These are phyloP conservation scores for Eidolon dupreanum DNA, from an alignment of 2,797 vertebrate species.

Conservation along the genomic window DNA sequence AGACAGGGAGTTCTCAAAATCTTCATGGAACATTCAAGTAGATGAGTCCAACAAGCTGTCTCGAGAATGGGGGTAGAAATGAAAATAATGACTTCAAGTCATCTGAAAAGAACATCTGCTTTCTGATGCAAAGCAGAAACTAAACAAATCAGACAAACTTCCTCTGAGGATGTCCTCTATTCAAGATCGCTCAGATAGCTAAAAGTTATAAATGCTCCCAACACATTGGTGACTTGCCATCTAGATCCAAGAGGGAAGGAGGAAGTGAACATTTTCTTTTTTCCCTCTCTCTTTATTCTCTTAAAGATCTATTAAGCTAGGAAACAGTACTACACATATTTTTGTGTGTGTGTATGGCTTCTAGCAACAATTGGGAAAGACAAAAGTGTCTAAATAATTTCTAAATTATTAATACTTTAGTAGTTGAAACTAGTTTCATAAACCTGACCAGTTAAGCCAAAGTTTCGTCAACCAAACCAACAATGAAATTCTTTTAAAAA, in stretches of 20 bases:
- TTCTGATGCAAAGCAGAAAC: neutral
- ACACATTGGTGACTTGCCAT: neutral
- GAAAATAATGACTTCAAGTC: neutral
- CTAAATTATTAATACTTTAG: neutral
- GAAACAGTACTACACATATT: neutral
- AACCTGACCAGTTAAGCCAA: neutral
- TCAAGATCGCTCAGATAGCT: neutral
- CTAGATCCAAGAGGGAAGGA: neutral
- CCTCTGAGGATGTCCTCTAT: neutral
- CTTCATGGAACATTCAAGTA: neutral
- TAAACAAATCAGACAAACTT: neutral
- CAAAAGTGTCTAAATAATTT: neutral
- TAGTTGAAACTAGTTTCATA: neutral
- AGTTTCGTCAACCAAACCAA: neutral
- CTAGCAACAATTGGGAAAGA: neutral
- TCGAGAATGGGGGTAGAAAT: neutral
- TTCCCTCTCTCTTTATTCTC: neutral
- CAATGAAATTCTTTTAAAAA: neutral
- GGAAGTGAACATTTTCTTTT: neutral
- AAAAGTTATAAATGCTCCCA: neutral
- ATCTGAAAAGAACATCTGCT: neutral
- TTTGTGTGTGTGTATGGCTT: neutral
- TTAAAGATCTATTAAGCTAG: neutral
- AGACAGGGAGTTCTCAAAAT: neutral
- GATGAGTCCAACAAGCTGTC: neutral